Evolutionary conservation across 2,888 invertebrate species (phyloP).

Genomic region (Volucella bombylans): DNA sequence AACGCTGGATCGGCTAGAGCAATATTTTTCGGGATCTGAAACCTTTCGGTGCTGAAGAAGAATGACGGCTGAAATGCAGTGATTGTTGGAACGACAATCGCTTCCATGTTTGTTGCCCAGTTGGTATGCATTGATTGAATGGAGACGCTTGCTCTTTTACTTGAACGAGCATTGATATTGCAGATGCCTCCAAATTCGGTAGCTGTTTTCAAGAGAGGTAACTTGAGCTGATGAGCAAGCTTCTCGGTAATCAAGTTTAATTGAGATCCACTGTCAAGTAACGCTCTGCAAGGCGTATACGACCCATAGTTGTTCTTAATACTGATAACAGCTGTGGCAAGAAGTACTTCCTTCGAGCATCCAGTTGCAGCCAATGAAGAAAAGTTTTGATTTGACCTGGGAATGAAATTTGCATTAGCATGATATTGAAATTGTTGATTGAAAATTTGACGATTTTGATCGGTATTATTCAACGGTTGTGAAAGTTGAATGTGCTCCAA

Average conservation of each 20-base stretch:
- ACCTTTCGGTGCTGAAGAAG: neutral
- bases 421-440: neutral
- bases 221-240: too few species aligned
- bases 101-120: slow-evolving; percentile 1
- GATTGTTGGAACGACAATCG: slow-evolving; percentile 6
- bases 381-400: neutral
- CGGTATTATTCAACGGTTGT: too few species aligned
- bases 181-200: too few species aligned
- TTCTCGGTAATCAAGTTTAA: neutral
- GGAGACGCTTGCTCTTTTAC: neutral
- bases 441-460: too few species aligned
- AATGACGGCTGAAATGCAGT: neutral
- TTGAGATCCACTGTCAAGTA: slow-evolving; percentile 7
- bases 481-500: neutral
- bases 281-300: too few species aligned
- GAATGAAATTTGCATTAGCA: neutral
- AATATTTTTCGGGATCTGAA: slow-evolving; percentile 5
- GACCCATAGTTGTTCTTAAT: neutral
- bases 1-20: slow-evolving; percentile 9
- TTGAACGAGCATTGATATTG: neutral
- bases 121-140: neutral
- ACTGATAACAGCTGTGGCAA: neutral
- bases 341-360: neutral
- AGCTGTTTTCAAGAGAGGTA: too few species aligned
- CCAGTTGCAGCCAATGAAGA: neutral